phyloP scores from a whole-genome alignment of 2,797 vertebrate genomes.

The Semaprochilodus insignis region DNA sequence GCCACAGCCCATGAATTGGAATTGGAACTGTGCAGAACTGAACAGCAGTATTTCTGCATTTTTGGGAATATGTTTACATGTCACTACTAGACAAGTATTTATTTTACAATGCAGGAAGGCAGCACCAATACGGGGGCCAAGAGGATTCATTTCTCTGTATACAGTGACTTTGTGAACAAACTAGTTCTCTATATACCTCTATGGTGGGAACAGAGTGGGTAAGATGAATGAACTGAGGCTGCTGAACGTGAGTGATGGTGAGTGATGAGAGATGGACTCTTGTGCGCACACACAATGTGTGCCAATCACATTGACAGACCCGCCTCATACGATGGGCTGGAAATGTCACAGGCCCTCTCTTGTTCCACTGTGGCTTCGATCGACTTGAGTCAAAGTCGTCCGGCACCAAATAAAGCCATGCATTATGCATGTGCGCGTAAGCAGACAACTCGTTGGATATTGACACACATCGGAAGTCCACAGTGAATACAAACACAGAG shows the following conservation, averaged over 20 bases:
- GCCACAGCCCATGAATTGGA: too few species aligned
- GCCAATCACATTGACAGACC: conserved; percentile 57
- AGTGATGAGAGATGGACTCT: conserved; percentile 29
- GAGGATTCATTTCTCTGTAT: too few species aligned
- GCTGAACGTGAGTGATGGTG: conserved; percentile 26
- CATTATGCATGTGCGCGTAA: conserved; percentile 54
- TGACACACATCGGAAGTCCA: conserved; percentile 28
- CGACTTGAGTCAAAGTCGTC: conserved; percentile 44
- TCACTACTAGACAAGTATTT: too few species aligned
- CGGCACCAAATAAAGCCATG: conserved; percentile 30
- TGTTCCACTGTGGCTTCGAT: conserved; percentile 46
- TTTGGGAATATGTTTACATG: too few species aligned
- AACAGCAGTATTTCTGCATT: too few species aligned
- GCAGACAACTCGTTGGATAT: conserved; percentile 31
- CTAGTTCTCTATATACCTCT: neutral
- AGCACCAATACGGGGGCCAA: too few species aligned
- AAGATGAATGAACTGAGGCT: conserved; percentile 31
- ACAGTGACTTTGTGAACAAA: too few species aligned
- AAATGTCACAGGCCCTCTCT: conserved; percentile 58
- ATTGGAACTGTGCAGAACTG: too few species aligned
- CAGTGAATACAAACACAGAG: conserved; percentile 38
- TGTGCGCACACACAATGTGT: conserved; percentile 29
- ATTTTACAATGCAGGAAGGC: too few species aligned
- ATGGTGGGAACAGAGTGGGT: conserved; percentile 8
- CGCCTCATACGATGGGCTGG: conserved; percentile 36